A percentile compares a stretch with the other conserved stretches of the same genome.
Conservation (phyloP, 1,140 invertebrate species). For the Trichomalopsis sarcophagae region DNA sequence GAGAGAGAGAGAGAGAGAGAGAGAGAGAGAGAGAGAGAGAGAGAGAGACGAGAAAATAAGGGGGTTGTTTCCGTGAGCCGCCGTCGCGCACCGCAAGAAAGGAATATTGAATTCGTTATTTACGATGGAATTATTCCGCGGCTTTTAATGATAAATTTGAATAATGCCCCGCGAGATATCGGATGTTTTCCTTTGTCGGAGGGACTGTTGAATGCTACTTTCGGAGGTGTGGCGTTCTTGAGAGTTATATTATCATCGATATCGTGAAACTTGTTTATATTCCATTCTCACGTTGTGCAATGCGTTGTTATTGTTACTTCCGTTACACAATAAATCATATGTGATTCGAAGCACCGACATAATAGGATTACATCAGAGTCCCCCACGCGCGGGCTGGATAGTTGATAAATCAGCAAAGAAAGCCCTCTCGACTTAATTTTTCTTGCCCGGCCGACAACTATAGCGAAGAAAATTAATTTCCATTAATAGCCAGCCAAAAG, state of each 20-base stretch:
- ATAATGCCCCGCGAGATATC: not conserved
- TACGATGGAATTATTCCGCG: constrained; percentile 35
- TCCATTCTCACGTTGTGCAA: not conserved
- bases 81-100: not conserved
- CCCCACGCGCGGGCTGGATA: no score
- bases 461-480: constrained; percentile 45
- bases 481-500: constrained; percentile 31
- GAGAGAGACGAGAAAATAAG: constrained; percentile 13
- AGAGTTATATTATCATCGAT: no score
- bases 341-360: no score
- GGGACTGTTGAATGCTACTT: not conserved
- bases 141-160: constrained; percentile 31
- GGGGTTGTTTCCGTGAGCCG: not conserved
- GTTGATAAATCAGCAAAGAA: no score
- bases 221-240: not conserved
- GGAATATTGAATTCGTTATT: constrained; percentile 40
- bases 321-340: no score
- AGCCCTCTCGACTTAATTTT: no score
- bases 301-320: no score
- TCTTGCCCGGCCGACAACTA: not conserved
- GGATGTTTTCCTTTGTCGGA: not conserved
- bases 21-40: no score
- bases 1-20: no score
- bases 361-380: no score
- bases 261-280: not conserved